Evolutionary conservation across 2,888 invertebrate species (phyloP).

Genomic region (Liodrosophila aerea): DNA sequence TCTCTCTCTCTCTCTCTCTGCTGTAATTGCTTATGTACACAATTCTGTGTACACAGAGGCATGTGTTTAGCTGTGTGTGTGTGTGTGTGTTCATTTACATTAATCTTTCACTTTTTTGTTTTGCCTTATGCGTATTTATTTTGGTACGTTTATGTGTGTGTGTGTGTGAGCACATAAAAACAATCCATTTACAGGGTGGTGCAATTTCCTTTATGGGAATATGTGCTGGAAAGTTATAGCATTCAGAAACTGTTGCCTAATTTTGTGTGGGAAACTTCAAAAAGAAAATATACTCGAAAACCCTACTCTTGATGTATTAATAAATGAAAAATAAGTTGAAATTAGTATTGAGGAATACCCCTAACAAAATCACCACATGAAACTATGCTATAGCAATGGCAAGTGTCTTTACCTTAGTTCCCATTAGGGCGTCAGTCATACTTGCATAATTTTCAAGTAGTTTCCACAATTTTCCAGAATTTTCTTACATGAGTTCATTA

Average conservation of each 20-base stretch:
- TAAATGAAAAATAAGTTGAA: no score
- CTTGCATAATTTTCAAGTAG: no score
- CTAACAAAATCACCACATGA: no score
- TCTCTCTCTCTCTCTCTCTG: constrained; percentile 22
- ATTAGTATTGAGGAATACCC: no score
- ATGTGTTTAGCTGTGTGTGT: constrained; percentile 20
- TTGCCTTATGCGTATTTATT: constrained; percentile 67
- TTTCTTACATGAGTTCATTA: background rate
- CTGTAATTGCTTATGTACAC: constrained; percentile 54
- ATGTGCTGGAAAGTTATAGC: background rate
- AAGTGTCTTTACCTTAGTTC: no score
- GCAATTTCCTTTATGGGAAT: constrained; percentile 15
- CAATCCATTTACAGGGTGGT: constrained; percentile 66
- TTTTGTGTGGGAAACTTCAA: background rate
- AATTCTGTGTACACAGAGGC: constrained; percentile 45
- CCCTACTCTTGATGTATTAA: no score
- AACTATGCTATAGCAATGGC: no score
- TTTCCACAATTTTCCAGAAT: background rate
- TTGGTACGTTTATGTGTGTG: constrained; percentile 51
- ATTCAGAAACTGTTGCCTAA: constrained; percentile 30
- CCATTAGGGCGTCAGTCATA: no score
- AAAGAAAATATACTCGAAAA: background rate
- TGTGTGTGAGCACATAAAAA: constrained; percentile 54
- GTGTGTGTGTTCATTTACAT: constrained; percentile 63
- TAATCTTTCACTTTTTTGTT: constrained; percentile 71